Base-by-base conservation (phyloP, 2,888 invertebrate species). In the Bombylius discolor region DNA sequence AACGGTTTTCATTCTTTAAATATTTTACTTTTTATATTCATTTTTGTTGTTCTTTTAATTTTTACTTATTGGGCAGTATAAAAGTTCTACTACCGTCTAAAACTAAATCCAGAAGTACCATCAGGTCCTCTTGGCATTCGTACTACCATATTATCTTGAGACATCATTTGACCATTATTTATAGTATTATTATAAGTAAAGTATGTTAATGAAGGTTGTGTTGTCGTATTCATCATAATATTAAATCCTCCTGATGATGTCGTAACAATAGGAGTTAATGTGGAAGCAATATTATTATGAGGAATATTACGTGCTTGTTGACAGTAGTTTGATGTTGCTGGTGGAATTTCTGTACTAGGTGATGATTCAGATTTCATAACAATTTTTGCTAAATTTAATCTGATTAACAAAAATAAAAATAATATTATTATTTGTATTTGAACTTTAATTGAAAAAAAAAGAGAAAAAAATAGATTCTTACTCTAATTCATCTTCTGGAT, bases 41-140 rank as follows among this genome's bases (percentile, higher is more conserved):
- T 23, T 23, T 23, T 23, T 23, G 23, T 23, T 23, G 23, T 23
- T 23, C 23, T 23, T 23, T 23, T 23, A 3, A 23, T 23, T 23
- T 23, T 23, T 23, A 23, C 23, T 23, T 23, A 23, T 23, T 23
- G 23, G 23, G 23, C 23, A 23, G 23, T 23, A 23, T 23, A 23
- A 39, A 39, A 39, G 3, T 9, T 2, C 39, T 68, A 72, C 71
- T 72, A 85, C 81, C 85, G 83, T 65, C 80, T 79, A 67, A 80
- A 73, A 65, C 79, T 81, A 67, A 85, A 85, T 50, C 85, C 85
- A 63, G 75, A 78, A 51, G 86, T 85, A 60, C 88, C 89, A 65
- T 90, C 89, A 2, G 90, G 90, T 45, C 89, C 89, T 64, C 79
- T 78, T 1, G 90, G 90, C 68, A 85, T 78, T 64, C 90, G 78